Conservation (phyloP, 2,888 invertebrate species). For the Drosophila pegasa region DNA sequence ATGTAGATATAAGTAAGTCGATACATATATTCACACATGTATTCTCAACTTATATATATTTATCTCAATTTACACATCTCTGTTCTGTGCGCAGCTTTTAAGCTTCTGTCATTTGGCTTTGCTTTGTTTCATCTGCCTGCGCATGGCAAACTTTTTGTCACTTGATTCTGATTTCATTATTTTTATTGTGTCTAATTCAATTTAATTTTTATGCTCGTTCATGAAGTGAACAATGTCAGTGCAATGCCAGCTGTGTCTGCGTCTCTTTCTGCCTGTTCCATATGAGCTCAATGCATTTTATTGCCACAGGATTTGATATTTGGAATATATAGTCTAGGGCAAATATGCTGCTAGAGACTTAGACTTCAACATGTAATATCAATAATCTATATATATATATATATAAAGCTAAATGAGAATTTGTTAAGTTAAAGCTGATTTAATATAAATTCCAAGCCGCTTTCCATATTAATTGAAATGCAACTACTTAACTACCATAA, state of each 20-base stretch:
- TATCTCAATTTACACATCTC: neutral
- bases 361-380: neutral
- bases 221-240: constrained; percentile 4
- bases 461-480: neutral
- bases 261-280: neutral
- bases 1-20: neutral
- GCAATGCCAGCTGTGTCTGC: neutral
- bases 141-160: neutral
- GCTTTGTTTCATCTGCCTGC: neutral
- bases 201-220: neutral
- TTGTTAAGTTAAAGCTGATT: neutral
- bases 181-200: constrained; percentile 4
- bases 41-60: neutral
- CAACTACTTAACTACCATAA: constrained; percentile 2
- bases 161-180: constrained; percentile 6
- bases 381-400: neutral
- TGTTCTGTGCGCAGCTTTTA: neutral
- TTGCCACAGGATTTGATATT: neutral
- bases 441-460: neutral
- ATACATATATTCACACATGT: neutral
- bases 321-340: neutral
- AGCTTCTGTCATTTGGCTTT: neutral
- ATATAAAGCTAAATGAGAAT: neutral
- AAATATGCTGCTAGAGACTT: neutral
- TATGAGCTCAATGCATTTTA: neutral